These are phyloP conservation scores for Urechis unicinctus DNA, from an alignment of 2,888 invertebrate species.

Conservation along the genomic window DNA sequence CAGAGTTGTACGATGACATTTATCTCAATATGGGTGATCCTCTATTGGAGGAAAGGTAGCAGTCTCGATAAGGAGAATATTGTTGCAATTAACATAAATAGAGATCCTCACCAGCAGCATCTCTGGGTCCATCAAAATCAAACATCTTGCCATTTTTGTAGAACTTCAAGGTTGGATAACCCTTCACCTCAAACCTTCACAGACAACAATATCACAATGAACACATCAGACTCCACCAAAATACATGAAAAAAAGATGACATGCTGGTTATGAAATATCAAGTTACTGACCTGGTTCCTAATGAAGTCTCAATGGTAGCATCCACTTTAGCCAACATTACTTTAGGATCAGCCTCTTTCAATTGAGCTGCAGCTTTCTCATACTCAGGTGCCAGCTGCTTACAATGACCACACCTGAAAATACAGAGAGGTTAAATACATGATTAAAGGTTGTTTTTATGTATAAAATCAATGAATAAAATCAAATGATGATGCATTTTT, in stretches of 20 bases:
- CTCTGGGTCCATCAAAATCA: slow-evolving; percentile 43
- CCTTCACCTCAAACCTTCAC: not conserved
- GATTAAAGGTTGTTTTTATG: not conserved
- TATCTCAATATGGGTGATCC: no score
- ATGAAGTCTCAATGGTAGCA: slow-evolving; percentile 52
- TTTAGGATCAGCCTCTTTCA: slow-evolving; percentile 45
- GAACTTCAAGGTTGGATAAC: slow-evolving; percentile 52
- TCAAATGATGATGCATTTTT: not conserved
- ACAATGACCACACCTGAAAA: slow-evolving; percentile 54
- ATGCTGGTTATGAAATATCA: not conserved
- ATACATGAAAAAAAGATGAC: not conserved
- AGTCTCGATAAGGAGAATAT: no score
- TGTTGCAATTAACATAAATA: no score
- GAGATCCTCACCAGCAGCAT: slow-evolving; percentile 33
- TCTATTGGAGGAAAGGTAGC: no score
- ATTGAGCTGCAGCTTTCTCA: slow-evolving; percentile 53
- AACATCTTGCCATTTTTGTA: slow-evolving; percentile 43
- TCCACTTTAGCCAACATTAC: slow-evolving; percentile 55
- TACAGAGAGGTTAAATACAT: not conserved
- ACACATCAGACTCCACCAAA: not conserved
- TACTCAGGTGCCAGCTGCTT: slow-evolving; percentile 54
- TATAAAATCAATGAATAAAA: not conserved
- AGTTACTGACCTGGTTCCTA: slow-evolving; percentile 48
- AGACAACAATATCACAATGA: not conserved
- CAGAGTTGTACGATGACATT: not conserved